Base-by-base conservation (phyloP, 2,797 vertebrate genomes). In the Premnoplex brunnescens region DNA sequence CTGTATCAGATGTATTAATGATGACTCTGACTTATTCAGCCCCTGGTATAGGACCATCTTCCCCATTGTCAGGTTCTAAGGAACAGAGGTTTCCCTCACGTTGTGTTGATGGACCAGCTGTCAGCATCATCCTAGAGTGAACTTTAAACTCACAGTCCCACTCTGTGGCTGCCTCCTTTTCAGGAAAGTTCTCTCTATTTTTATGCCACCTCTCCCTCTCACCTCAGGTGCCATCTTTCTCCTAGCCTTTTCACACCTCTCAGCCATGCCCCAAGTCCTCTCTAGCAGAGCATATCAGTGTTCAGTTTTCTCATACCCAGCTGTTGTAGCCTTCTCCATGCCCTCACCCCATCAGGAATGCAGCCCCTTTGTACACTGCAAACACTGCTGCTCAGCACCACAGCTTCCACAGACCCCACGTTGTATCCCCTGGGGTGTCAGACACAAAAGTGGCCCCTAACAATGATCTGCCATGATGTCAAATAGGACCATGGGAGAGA, bases 351-450 rank as follows among this genome's bases (percentile, higher is more conserved):
- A 21, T 23, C 30, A 52, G 43, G 43, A 79, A 19, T 1, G 0
- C 39, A 41, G 20, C 1, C 37, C 20, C 52, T 66, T 75, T n/a
- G 68, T 55, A 39, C 9, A 0, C n/a, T 52, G 19, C 48, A 52
- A 66, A 48, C 62, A 66, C 18, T 0, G 1, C 43, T 48, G 52
- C 60, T 44, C 41, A 15, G 2, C 54, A 48, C 44, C 32, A 54
- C 49, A 48, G 37, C 59, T 62, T 71, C 37, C 16, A 22, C 19
- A 19, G n/a, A 36, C 5, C 13, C 24, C 3, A 0, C 1, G 0
- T 7, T 41, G 39, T 16, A 28, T 36, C 39, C 18, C 1, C 0
- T 1, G 4, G 23, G 41, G 10, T 14, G 20, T 26, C 76, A 32
- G 32, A 44, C 18, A 21, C 23, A 54, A n/a, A 48, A 14, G 27